Percentiles rank a stretch among this genome's conserved stretches.
Conservation (phyloP, 2,888 invertebrate species). For the Sthenelais limicola region DNA sequence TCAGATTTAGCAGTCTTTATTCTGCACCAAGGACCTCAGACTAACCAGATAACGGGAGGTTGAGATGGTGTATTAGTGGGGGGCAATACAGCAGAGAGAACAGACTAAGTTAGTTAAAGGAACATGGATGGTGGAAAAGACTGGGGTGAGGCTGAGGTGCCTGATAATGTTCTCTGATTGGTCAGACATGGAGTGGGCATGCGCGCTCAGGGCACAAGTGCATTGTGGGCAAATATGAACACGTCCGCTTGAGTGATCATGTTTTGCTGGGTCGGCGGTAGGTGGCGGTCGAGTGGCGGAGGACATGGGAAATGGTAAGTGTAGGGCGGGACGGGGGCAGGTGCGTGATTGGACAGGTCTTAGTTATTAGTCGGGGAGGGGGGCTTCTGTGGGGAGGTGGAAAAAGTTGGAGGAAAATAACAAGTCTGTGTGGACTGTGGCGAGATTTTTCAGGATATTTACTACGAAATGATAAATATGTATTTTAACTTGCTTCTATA, state of each 20-base stretch:
- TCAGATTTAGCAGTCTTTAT: constrained; percentile 35
- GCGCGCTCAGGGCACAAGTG: not conserved
- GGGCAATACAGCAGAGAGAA: not conserved
- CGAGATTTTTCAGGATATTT: too few species aligned
- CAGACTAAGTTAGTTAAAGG: constrained; percentile 26
- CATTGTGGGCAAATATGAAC: constrained; percentile 34
- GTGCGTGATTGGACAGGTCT: too few species aligned
- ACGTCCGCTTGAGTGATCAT: constrained; percentile 3
- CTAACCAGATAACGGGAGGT: constrained; percentile 6
- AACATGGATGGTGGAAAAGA: constrained; percentile 8
- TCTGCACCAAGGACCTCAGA: not conserved
- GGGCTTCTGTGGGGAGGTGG: too few species aligned
- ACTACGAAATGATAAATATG: too few species aligned
- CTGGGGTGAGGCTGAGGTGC: not conserved
- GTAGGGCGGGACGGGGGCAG: too few species aligned
- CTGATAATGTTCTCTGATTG: constrained; percentile 30
- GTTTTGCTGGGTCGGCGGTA: not conserved
- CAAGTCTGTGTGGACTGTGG: too few species aligned
- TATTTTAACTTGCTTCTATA: too few species aligned
- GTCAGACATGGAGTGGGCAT: constrained; percentile 4
- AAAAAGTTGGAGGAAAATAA: too few species aligned
- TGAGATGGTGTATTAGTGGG: constrained; percentile 14
- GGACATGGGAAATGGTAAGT: not conserved
- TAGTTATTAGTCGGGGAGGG: too few species aligned
- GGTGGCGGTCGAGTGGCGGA: not conserved